These are phyloP conservation scores for Apostichopus californicus DNA, from an alignment of 35 echinoderm and acorn worm species.

Conservation along the genomic window DNA sequence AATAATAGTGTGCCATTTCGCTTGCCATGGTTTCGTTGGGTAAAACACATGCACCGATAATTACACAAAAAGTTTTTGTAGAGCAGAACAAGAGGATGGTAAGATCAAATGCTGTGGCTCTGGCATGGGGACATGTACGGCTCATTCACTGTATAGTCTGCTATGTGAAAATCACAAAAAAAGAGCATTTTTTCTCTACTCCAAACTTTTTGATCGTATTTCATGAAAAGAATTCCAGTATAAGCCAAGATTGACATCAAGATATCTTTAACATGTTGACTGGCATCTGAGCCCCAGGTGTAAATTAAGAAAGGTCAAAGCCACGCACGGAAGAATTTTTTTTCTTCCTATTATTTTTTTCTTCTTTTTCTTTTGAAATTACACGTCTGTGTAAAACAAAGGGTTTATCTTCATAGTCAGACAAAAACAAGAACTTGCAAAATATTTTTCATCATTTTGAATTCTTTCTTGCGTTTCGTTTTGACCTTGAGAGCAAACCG, in stretches of 20 bases:
- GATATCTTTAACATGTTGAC: not conserved
- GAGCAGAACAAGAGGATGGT: no score
- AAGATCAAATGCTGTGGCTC: no score
- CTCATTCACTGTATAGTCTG: no score
- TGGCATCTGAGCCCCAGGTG: slow-evolving; percentile 7
- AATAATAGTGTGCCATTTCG: no score
- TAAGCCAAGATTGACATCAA: not conserved
- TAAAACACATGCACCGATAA: not conserved
- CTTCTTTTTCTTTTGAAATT: not conserved
- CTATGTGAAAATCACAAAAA: no score
- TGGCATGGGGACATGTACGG: no score
- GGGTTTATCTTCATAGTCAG: not conserved
- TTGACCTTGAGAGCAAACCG: slow-evolving; percentile 44
- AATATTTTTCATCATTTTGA: slow-evolving; percentile 23
- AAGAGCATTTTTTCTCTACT: no score
- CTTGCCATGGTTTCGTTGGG: no score
- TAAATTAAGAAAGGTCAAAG: not conserved
- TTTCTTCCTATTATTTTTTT: not conserved
- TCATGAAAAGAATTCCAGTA: no score
- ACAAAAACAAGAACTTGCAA: slow-evolving; percentile 15
- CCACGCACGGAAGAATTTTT: not conserved
- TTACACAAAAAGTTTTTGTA: not conserved
- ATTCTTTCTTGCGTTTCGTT: not conserved
- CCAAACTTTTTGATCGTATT: no score
- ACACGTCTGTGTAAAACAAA: slow-evolving; percentile 5